Evolutionary conservation across 2,113 vertebrate genomes (phyloP), one percentile per base, ranked within the genome.

Genomic region (Lucifuga dentata): DNA sequence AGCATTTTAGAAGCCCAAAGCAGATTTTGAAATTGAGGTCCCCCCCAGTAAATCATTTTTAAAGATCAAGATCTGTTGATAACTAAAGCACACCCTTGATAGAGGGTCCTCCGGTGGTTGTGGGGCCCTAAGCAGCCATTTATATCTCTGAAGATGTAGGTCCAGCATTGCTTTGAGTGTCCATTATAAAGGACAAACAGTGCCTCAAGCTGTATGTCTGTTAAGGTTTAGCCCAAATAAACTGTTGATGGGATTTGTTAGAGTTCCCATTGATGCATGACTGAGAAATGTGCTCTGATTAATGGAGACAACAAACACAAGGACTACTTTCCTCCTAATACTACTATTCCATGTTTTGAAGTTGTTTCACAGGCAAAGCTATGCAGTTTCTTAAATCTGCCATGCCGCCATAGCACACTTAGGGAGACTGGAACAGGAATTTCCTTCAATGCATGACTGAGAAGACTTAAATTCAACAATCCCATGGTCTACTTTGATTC

Each of bases 401-500:
- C 3, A 24, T 16, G 3, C 21, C 2, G n/a, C 21, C 2, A 7
- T 44, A 51, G 58, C 62, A 21, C 65, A 20, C 8, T 0, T 5
- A 50, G 11, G 5, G 41, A 20, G 43, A 43, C 9, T 4, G 10
- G 43, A 44, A 66, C 61, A 19, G 9, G 36, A 69, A 39, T 56
- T 72, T 35, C 8, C 61, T 50, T n/a, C 35, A 51, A 12, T 13
- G 46, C 56, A 4, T 17, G 62, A 51, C 52, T 19, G 16, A 49
- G 35, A 63, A 21, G 33, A 61, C 21, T 71, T 62, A 53, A 73
- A 67, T 8, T 62, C 48, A 32, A 9, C 53, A 51, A 33, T 40
- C 39, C 33, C 17, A 1, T 63, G 19, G 45, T 39, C 68, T 65
- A 46, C 73, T 79, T 55, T 77, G 43, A 72, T 76, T 83, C 24